Evolutionary conservation across 2,113 vertebrate genomes (phyloP).

Genomic region (Saccopteryx leptura): DNA sequence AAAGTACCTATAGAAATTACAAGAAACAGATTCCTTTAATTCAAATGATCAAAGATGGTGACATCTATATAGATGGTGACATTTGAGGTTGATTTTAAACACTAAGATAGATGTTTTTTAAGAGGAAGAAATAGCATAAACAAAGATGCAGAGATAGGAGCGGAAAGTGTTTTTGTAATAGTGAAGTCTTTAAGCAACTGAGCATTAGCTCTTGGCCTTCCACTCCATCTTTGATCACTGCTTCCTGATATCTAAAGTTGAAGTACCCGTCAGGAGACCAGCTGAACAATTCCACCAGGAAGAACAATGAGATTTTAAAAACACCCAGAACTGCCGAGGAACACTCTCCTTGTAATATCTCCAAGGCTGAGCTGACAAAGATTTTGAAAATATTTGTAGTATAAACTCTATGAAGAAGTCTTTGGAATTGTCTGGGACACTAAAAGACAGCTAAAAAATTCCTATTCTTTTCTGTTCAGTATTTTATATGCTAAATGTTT

Average conservation of each 20-base stretch:
- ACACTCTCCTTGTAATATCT: neutral
- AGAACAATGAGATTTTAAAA: neutral
- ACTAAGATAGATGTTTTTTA: neutral
- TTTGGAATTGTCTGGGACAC: neutral
- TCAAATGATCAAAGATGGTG: neutral
- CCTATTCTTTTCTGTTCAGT: neutral
- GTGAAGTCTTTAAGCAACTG: neutral
- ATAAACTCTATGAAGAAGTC: neutral
- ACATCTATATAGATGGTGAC: neutral
- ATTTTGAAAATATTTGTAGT: neutral
- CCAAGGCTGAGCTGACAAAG: neutral
- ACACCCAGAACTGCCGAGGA: neutral
- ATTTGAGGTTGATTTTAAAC: neutral
- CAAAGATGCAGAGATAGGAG: neutral
- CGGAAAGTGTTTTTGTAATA: neutral
- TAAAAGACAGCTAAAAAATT: neutral
- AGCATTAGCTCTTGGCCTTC: neutral
- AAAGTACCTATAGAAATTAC: neutral
- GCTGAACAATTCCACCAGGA: neutral
- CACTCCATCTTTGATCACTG: neutral
- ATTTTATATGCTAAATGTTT: neutral
- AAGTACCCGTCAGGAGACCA: neutral
- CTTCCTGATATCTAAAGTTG: neutral
- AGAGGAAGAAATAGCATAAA: neutral
- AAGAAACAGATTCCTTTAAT: neutral